Evolutionary conservation across 23 tunicate genomes (phyloP), one percentile per base, ranked within the genome.

Genomic region (Corella eumyota): DNA sequence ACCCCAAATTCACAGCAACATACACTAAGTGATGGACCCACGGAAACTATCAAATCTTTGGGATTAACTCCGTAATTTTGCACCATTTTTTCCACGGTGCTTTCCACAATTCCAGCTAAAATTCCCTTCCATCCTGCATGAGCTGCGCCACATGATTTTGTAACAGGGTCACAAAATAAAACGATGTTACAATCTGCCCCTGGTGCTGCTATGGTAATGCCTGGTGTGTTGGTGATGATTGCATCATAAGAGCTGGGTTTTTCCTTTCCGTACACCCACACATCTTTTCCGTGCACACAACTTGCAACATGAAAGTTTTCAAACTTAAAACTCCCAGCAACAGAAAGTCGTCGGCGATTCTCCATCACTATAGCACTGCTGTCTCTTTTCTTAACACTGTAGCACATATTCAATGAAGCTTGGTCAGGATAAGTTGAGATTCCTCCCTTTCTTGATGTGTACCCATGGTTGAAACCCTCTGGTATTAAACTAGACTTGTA

Each of bases 41-140:
- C 40, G 0, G 68, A n/a, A 4, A 79, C 94, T 31, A 60, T 49
- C 15, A 84, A 38, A 58, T 84, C 59, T 62, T 63, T 56, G 28
- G 83, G 77, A n/a, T 84, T 60, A 37, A 69, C 58, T 47, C 76
- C 82, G 70, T 84, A 84, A 25, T 47, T 56, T 24, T 62, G 17
- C n/a, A 54, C 36, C 94, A 84, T 84, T 1, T 72, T 61, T 1
- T 46, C 29, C 22, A 84, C 73, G 33, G 76, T 70, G 11, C 61
- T 19, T 64, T 75, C 55, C 4, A 84, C 38, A 45, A 75, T 49
- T 3, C 83, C 83, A 6, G 50, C 48, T 46, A 84, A 46, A 62
- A 84, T 75, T 13, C 94, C 94, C 65, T 84, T 84, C 94, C 94
- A 84, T 0, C 94, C 94, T 22, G 94, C 94, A 69, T 84, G 94